These are phyloP conservation scores for Drosophila nikananu DNA, from an alignment of 1,140 invertebrate genomes.

Conservation along the genomic window DNA sequence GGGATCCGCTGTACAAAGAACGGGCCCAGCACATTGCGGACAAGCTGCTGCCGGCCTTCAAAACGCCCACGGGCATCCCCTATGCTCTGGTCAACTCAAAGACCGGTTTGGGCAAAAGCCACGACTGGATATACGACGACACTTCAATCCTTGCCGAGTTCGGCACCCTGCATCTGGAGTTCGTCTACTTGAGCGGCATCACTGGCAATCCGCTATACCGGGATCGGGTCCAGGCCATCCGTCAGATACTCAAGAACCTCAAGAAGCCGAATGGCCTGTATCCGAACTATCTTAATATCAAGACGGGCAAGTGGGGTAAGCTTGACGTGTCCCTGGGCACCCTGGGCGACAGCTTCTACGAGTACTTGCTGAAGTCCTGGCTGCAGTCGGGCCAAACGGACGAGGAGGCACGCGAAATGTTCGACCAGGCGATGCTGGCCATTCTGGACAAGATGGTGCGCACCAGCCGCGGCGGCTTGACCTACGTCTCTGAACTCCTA, in stretches of 20 bases:
- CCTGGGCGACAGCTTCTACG: conserved; percentile 99
- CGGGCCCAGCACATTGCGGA: conserved; percentile 97
- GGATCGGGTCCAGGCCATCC: conserved; percentile 94
- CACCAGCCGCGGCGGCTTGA: conserved; percentile 92
- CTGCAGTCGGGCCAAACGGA: conserved; percentile 94
- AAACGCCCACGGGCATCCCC: conserved; percentile 98
- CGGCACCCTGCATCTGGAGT: conserved; percentile 98
- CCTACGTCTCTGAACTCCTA: conserved; percentile 97
- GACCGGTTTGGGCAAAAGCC: conserved; percentile 92
- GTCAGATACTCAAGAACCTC: conserved; percentile 92
- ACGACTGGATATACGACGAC: conserved; percentile 97
- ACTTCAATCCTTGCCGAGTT: conserved; percentile 99
- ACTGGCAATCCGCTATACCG: conserved; percentile 96
- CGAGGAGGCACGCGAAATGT: conserved; percentile 95
- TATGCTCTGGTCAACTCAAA: conserved; percentile 94
- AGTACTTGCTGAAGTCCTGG: conserved; percentile 99
- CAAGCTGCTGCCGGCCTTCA: conserved; percentile 97
- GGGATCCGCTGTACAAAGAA: conserved; percentile 96
- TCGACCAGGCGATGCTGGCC: conserved; percentile 95
- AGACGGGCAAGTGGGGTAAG: conserved; percentile 98
- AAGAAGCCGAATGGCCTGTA: conserved; percentile 98
- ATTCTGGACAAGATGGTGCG: conserved; percentile 93
- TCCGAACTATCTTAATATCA: conserved; percentile 98
- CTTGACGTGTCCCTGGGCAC: conserved; percentile 98
- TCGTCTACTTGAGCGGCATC: conserved; percentile 97